Percentiles rank a stretch among this genome's conserved stretches.
Conservation (phyloP, 2,888 invertebrate species). For the Tuberolachnus salignus region DNA sequence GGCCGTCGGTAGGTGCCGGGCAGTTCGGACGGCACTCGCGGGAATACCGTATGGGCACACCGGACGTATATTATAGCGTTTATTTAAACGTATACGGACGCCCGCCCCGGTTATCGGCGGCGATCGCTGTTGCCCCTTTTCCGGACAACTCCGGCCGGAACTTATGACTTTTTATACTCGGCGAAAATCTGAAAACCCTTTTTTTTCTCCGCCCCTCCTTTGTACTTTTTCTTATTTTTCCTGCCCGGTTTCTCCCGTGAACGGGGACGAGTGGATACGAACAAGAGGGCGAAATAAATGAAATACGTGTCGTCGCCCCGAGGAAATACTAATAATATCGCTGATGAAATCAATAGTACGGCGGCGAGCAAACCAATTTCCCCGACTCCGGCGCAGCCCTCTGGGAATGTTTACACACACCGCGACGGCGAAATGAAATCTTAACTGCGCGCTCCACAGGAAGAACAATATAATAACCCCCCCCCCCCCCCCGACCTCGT, state of each 20-base stretch:
- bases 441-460: conserved; percentile 12
- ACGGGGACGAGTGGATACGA: background rate
- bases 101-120: conserved; percentile 22
- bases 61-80: conserved; percentile 13
- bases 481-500: background rate
- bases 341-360: conserved; percentile 48
- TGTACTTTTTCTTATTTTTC: background rate
- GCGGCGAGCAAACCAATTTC: conserved; percentile 46
- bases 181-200: conserved; percentile 35
- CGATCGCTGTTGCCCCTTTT: conserved; percentile 26
- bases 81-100: conserved; percentile 49
- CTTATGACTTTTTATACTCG: conserved; percentile 12
- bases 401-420: conserved; percentile 40
- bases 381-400: conserved; percentile 30
- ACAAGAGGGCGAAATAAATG: conserved; percentile 39
- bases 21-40: conserved; percentile 33
- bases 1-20: background rate
- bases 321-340: conserved; percentile 6
- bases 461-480: conserved; percentile 44
- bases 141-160: too few relatives aligned
- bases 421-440: conserved; percentile 39
- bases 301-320: conserved; percentile 47
- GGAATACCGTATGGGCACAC: conserved; percentile 22
- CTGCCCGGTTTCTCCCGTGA: too few relatives aligned
- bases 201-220: background rate